Evolutionary conservation across 2,797 vertebrate species (phyloP), one percentile per base, ranked within the genome.

Genomic region (Hippopotamyrus pictus): DNA sequence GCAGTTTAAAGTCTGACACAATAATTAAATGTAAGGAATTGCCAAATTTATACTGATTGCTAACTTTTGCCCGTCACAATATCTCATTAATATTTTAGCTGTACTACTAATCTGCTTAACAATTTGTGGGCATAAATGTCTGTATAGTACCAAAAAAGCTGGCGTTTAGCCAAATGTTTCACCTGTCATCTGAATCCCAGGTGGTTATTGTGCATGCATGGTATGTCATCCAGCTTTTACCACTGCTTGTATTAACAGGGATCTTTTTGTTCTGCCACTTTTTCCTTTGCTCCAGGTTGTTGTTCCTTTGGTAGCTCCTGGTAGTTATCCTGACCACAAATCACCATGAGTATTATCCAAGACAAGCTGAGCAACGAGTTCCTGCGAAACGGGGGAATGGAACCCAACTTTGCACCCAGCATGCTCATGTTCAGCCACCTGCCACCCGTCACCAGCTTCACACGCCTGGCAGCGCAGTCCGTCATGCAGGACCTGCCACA

Each of bases 351-450:
- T 95, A 96, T 97, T 94, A 96, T 97, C 91, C 96, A 97, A 92
- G 96, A 97, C 96, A 98, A 98, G 96, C 94, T 98, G 94, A 97
- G 97, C 94, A 96, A 97, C 95, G 97, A 98, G 93, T 98, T 98
- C 97, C 95, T 97, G 94, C 97, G 97, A 90, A 97, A 97, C 91
- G 96, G 97, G 90, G 97, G 96, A 92, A 99, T 99, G 98, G 98
- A 99, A 95, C 97, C 98, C 92, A 95, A 96, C 91, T 99, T 98
- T 90, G 95, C 98, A 91, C 97, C 97, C 90, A 95, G 98, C 93
- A 98, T 98, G 98, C 97, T 98, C 90, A 98, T 99, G 98, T 99
- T 99, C 95, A 99, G 97, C 95, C 98, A 99, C 95, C 96, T 99
- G 90, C 98, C 98, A 79, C 98, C 98, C 37, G 98, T 99, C 95